Conservation (phyloP, 2,797 vertebrate species). For the Semaprochilodus insignis region DNA sequence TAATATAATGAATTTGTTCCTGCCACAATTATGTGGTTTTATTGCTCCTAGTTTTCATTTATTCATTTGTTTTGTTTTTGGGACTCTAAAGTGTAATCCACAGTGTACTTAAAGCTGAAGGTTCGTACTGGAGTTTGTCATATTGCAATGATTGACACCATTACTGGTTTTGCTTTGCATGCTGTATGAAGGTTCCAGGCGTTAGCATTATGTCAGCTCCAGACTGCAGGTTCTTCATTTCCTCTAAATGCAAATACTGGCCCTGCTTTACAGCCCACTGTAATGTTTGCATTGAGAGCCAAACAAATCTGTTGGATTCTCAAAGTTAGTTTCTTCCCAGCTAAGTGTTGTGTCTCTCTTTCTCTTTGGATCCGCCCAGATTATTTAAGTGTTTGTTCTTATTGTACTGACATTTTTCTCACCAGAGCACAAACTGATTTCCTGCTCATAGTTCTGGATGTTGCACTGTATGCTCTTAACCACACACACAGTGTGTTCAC, state of each 20-base stretch:
- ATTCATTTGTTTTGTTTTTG: too few relatives aligned
- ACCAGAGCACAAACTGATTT: not conserved
- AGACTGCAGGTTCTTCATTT: conserved; percentile 26
- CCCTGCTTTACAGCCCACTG: conserved; percentile 41
- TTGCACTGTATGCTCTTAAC: not conserved
- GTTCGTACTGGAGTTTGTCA: not conserved
- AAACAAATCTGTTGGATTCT: conserved; percentile 28
- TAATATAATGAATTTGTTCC: too few relatives aligned
- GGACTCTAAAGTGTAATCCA: too few relatives aligned
- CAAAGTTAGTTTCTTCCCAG: conserved; percentile 18
- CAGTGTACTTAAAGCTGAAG: not conserved
- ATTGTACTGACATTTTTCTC: conserved; percentile 13
- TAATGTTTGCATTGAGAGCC: conserved; percentile 42
- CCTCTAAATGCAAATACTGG: conserved; percentile 41
- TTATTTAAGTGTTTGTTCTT: conserved; percentile 19
- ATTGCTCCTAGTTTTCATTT: too few relatives aligned
- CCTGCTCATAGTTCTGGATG: not conserved
- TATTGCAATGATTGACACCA: not conserved
- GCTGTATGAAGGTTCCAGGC: not conserved
- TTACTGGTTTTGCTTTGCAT: conserved; percentile 2
- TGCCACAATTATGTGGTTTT: too few relatives aligned
- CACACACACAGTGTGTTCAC: conserved; percentile 14
- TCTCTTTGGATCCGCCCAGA: not conserved
- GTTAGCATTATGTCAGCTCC: not conserved
- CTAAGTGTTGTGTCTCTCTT: conserved; percentile 30